These are phyloP conservation scores for Linurgus olivaceus DNA, from an alignment of 2,797 vertebrate genomes.

Conservation along the genomic window DNA sequence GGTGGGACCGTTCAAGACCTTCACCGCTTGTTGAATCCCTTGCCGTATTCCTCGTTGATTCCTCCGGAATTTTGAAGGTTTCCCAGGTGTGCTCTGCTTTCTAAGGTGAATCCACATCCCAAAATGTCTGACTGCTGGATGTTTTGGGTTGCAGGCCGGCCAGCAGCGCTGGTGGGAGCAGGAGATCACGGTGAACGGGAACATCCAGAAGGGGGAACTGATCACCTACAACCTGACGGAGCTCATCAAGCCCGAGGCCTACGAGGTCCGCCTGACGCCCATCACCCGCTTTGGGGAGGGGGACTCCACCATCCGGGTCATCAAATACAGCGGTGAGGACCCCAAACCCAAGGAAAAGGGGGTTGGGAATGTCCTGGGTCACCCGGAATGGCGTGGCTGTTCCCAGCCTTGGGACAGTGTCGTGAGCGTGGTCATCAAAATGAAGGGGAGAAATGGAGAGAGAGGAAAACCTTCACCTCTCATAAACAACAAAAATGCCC, in stretches of 20 bases:
- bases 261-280: slow-evolving; percentile 93
- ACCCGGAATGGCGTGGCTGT: accelerated
- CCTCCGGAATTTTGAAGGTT: not conserved
- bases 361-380: accelerated
- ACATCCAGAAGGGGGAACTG: slow-evolving; percentile 91
- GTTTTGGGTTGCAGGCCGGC: slow-evolving; percentile 80
- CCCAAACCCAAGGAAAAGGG: accelerated
- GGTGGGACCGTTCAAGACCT: accelerated
- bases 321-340: slow-evolving; percentile 93
- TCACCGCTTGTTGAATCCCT: accelerated
- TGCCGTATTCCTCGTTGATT: too few relatives aligned
- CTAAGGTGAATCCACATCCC: accelerated
- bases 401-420: accelerated
- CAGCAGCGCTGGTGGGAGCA: slow-evolving; percentile 98
- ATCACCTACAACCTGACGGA: slow-evolving; percentile 97
- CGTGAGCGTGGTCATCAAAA: accelerated
- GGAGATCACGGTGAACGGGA: slow-evolving; percentile 91
- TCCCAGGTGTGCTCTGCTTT: not conserved
- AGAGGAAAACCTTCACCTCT: accelerated
- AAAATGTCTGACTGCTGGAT: not conserved
- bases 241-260: slow-evolving; percentile 93
- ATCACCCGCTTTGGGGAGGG: slow-evolving; percentile 96
- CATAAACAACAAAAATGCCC: accelerated
- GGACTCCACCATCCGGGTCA: slow-evolving; percentile 90
- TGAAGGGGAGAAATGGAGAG: not conserved